Base-by-base conservation (phyloP, 2,113 vertebrate species). In the Sula dactylatra region DNA sequence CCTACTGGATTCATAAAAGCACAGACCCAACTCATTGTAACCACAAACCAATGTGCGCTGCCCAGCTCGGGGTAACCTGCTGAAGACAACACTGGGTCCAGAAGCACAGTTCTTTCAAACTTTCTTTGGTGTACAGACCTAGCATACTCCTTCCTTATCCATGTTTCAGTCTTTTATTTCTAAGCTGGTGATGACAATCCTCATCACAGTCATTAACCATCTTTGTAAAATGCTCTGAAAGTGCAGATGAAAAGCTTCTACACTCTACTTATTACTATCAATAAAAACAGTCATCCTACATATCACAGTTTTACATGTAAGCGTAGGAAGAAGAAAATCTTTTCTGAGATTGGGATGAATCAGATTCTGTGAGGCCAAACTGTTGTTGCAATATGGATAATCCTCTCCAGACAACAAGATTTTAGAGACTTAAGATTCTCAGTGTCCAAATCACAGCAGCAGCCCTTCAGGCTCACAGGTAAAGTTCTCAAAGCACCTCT, bases 1-100 rank as follows among this genome's bases (percentile, higher is more conserved):
- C 32, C n/a, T 42, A 15, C 8, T 3, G 7, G 36, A 36, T 58
- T n/a, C 0, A 0, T 20, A 22, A 16, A 70, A 78, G 7, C 45
- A 89, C 7, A 14, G 34, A 90, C 9, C 6, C 49, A 72, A 13
- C 11, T 65, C 44, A 10, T 5, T 49, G 20, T 40, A 81, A 19
- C 27, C 42, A 38, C 26, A 59, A n/a, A 12, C 4, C 52, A 12
- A 4, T 25, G 13, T 3, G 4, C 18, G 4, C 18, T 52, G 36
- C 18, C n/a, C 54, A 32, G 15, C 25, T 1, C 2, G 0, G 34
- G 14, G 16, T 34, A 44, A 44, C 13, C 38, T n/a, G 25, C 38
- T 79, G 11, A 67, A 76, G 32, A 40, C 40, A 69, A 10, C 31
- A 4, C 2, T 9, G 29, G 22, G 7, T 25, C 22, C 52, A 4